Base-by-base conservation (phyloP, 2,888 invertebrate species). In the Eutolmus rufibarbis region DNA sequence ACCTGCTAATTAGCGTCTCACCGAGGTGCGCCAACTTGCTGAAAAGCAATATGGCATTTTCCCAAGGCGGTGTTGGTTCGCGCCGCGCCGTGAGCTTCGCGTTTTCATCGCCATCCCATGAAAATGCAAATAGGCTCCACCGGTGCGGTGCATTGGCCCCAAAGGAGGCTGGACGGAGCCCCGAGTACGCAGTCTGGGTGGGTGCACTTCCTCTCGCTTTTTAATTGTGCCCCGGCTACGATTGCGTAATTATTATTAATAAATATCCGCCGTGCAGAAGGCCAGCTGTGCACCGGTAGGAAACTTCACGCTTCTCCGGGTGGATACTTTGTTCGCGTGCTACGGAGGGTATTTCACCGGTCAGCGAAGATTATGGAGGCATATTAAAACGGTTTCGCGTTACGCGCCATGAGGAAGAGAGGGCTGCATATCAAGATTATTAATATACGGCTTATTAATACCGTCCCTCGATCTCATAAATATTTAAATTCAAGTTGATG, bases 211-310 rank as follows among this genome's bases (percentile, higher is more conserved):
- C 79, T 79, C 79, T 79, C 79, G 51, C 46, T 79, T 79, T 79
- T 79, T 79, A 79, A 79, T 79, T 79, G 51, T 51, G 46, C 51
- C 43, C 46, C 16, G 79, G 51, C 51, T 51, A 51, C 31, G 46
- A 79, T 79, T 79, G 79, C 79, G 79, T 79, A 79, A 79, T 79
- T n/a, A 79, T 79, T 79, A 79, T 14, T 79, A 79, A 79, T 79
- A 79, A 46, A 51, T 66, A 66, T 66, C 66, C 23, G 28, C 56
- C 66, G 66, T 66, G 28, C 66, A 28, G 28, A 66, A 66, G 23
- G 66, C 66, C 66, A 66, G 66, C 19, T 66, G 66, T 28, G 66
- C 66, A 66, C 66, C 28, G 66, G 66, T 66, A 66, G n/a, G 66
- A 66, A 66, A 66, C 66, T 66, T 66, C 66, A 66, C 66, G 66